Conservation (phyloP, 2,888 invertebrate species). For the Lasioglossum lativentre region DNA sequence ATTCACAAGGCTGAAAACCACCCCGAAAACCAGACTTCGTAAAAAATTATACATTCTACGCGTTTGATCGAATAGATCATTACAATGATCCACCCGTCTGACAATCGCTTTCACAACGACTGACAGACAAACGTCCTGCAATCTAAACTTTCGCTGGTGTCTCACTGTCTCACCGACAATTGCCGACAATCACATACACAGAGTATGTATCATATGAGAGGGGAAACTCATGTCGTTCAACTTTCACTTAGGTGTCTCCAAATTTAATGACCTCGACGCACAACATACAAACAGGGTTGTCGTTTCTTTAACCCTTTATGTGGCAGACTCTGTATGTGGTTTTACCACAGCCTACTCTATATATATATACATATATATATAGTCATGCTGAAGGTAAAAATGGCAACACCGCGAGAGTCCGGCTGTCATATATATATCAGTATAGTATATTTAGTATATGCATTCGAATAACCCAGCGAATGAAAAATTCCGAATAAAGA, state of each 20-base stretch:
- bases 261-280: not conserved
- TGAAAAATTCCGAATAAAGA: too few species aligned
- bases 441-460: too few species aligned
- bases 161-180: too few species aligned
- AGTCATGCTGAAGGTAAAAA: too few species aligned
- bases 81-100: slow-evolving; percentile 45
- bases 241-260: not conserved
- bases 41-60: slow-evolving; percentile 55
- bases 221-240: not conserved
- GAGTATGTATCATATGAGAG: not conserved
- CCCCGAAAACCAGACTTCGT: slow-evolving; percentile 47
- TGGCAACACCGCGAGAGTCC: too few species aligned
- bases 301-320: not conserved
- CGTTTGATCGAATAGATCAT: slow-evolving; percentile 53
- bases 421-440: too few species aligned
- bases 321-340: too few species aligned
- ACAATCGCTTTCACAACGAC: slow-evolving; percentile 52
- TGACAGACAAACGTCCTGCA: slow-evolving; percentile 41
- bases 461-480: too few species aligned
- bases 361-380: too few species aligned
- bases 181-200: not conserved
- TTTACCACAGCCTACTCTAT: too few species aligned
- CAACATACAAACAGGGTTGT: not conserved
- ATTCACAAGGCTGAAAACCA: slow-evolving; percentile 44
- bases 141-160: not conserved